These are phyloP conservation scores for Drosophila ercepeae DNA, from an alignment of 1,140 invertebrate species.

Conservation along the genomic window DNA sequence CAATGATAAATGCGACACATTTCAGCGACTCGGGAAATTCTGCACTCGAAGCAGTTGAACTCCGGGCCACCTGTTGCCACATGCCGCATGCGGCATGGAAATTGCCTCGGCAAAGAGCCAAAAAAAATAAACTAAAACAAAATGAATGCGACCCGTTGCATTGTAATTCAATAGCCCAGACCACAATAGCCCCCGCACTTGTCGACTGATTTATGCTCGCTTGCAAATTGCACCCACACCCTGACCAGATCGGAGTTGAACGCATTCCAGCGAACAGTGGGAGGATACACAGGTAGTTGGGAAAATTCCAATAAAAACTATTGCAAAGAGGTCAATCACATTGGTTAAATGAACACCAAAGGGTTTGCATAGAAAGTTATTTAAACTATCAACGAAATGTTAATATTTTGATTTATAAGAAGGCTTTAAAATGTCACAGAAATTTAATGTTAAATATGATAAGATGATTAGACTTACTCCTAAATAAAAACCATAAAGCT, in stretches of 20 bases:
- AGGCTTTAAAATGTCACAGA: too few relatives aligned
- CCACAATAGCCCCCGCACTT: constrained; percentile 74
- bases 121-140: too few relatives aligned
- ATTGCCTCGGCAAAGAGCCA: constrained; percentile 8
- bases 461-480: too few relatives aligned
- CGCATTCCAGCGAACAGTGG: constrained; percentile 70
- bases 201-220: constrained; percentile 72
- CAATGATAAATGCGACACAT: constrained; percentile 69
- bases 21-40: constrained; percentile 78
- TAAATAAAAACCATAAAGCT: too few relatives aligned
- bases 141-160: constrained; percentile 48
- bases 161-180: constrained; percentile 70
- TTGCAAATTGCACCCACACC: constrained; percentile 79
- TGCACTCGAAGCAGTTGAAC: constrained; percentile 29
- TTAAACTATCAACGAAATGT: too few relatives aligned
- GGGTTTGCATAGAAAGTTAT: too few relatives aligned
- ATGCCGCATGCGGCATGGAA: constrained; percentile 3
- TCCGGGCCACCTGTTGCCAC: constrained; percentile 50
- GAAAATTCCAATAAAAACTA: background rate
- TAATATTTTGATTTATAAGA: too few relatives aligned
- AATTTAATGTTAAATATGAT: too few relatives aligned
- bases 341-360: background rate
- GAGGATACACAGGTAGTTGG: constrained; percentile 2
- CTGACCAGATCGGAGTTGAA: constrained; percentile 57
- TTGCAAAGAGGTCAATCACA: background rate